Evolutionary conservation across 2,113 vertebrate species (phyloP), one percentile per base, ranked within the genome.

Genomic region (Muscicapa adusta): DNA sequence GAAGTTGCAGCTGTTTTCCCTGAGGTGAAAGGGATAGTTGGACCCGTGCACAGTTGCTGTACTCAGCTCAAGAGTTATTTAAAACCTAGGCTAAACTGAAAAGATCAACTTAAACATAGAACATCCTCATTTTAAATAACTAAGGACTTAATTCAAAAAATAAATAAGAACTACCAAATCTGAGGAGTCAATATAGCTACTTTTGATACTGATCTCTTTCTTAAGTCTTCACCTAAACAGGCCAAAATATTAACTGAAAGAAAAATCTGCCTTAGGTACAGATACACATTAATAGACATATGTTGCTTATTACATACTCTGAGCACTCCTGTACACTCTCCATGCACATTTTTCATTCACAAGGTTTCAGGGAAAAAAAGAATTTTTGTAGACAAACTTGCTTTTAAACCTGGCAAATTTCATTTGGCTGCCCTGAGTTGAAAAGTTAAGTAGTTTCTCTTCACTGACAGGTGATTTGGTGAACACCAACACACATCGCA

Each of bases 401-500:
- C 25, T 56, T 87, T 78, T 80, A 51, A 47, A 42, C 29, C 13
- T 20, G 6, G 25, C 2, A 63, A 56, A 57, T 71, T 47, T 71
- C 2, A 56, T 56, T 71, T 84, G 12, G 18, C 14, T 53, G 19
- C 18, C 81, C 22, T 1, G 8, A 71, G 48, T 10, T 57, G 34
- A 45, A 40, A 76, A 89, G n/a, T 43, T 56, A 22, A 62, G 43
- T 6, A 23, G 33, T 10, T 71, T 71, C 34, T 63, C 26, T 81
- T 47, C 25, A 6, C 20, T 47, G 48, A 15, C 34, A 89, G 42
- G 43, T 19, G 23, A 45, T 18, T 0, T 45, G 63, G 56, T 60
- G 57, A 85, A 40, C 29, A 47, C 15, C 18, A 68, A 31, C 8
- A 54, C 0, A 0, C 20, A 82, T 0, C 34, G 42, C 38, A 14